Conservation (phyloP, 2,888 invertebrate species). For the Mimumesa dahlbomi region DNA sequence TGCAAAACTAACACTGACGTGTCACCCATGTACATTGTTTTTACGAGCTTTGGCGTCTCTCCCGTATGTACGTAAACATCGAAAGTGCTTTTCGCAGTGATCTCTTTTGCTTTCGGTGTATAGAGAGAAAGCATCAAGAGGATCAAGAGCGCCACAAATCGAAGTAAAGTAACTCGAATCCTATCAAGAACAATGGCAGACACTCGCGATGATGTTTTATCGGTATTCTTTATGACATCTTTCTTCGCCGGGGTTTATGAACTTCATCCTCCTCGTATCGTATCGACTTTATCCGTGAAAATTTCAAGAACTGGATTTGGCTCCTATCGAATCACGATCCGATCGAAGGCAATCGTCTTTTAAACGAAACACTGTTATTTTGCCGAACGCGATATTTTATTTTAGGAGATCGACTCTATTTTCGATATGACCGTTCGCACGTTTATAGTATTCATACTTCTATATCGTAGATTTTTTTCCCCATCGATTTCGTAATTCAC, state of each 20-base stretch:
- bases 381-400: too few species aligned
- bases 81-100: background rate
- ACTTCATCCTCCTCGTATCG: conserved; percentile 32
- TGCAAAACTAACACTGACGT: too few species aligned
- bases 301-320: too few species aligned
- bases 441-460: too few species aligned
- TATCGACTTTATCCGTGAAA: conserved; percentile 45
- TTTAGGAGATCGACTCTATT: too few species aligned
- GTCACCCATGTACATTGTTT: too few species aligned
- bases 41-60: background rate
- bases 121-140: background rate
- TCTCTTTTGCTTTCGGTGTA: background rate
- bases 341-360: too few species aligned
- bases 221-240: conserved; percentile 35
- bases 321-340: too few species aligned
- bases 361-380: too few species aligned
- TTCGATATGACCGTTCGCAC: too few species aligned
- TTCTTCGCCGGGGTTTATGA: background rate
- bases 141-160: conserved; percentile 44
- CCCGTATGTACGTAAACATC: background rate
- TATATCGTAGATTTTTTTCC: too few species aligned
- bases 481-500: too few species aligned
- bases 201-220: conserved; percentile 40
- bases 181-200: conserved; percentile 46
- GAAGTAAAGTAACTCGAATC: conserved; percentile 43